These are phyloP conservation scores for Theonella swinhoei DNA, from an alignment of 37 sponge, comb jelly and placozoan species.

Conservation along the genomic window DNA sequence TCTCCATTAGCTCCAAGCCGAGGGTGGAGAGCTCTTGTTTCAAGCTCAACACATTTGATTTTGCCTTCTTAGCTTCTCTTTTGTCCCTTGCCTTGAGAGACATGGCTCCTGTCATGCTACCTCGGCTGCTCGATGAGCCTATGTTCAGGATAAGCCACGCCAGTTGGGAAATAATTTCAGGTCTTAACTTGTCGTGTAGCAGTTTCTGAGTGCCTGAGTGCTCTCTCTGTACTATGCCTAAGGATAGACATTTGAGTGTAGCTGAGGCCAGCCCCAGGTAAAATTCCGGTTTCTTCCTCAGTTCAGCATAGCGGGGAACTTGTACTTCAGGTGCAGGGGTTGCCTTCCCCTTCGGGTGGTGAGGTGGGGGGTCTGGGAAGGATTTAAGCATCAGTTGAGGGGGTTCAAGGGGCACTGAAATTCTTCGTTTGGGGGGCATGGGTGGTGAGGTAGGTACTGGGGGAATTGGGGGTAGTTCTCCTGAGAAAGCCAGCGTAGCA, in stretches of 20 bases:
- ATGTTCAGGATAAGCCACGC: constrained; percentile 49
- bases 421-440: constrained; percentile 20
- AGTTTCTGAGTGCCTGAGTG: background rate
- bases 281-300: constrained; percentile 37
- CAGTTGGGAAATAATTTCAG: constrained; percentile 48
- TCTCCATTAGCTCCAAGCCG: constrained; percentile 17
- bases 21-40: background rate
- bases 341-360: background rate
- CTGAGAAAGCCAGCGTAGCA: background rate
- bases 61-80: background rate
- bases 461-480: constrained; percentile 18
- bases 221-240: constrained; percentile 22
- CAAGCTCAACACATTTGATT: background rate
- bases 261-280: constrained; percentile 22
- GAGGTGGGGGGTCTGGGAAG: constrained; percentile 2
- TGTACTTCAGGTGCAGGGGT: background rate
- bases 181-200: constrained; percentile 6
- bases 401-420: background rate
- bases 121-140: background rate
- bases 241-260: constrained; percentile 29
- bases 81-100: background rate
- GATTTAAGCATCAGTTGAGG: background rate
- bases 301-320: background rate
- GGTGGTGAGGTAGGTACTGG: constrained; percentile 30
- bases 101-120: background rate